Evolutionary conservation across 64 coral and sea anemone genomes (phyloP), one percentile per base, ranked within the genome.

Genomic region (Porites lutea): DNA sequence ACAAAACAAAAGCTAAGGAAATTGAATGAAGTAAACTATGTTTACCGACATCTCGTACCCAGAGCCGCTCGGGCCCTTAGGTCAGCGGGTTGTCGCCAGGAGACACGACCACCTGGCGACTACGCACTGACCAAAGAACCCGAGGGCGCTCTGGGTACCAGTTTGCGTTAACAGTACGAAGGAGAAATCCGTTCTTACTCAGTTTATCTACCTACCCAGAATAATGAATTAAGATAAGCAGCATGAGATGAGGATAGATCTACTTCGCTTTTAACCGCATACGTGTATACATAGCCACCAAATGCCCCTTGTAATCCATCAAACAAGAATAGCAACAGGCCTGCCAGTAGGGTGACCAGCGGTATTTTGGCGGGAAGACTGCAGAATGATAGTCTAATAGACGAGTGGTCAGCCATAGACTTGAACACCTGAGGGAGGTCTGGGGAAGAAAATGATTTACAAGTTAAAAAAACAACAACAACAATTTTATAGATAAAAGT

Each of bases 391-490:
- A 88, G 66, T 64, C 87, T 97, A 13, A 80, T 16, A 16, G 95
- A 89, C 15, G 87, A 48, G 12, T 88, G 84, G 16, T 92, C 74
- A 43, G 90, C 88, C 4, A 73, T 75, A 2, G 97, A 91, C 48
- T 92, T 95, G 51, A 99, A 99, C n/a, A 99, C 96, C 74, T 99
- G 94, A 14, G 94, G 93, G 63, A 99, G 79, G 22, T 99, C 97
- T 99, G 48, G 3, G 14, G 88, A 69, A 13, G 74, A 44, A 49
- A 63, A 51, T 53, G 12, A 57, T 9, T 57, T 3, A 57, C 12
- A 12, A 12, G 12, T 57, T 57, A 0, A 37, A 37, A 37, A 37
- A 37, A 37, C 27, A 1, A 37, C 27, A 37, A 37, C 27, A 37
- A 37, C 1, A 37, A 1, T 37, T 37, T 37, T 37, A 1, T 37